Base-by-base conservation (phyloP, 2,888 invertebrate species). In the Cyaniris semiargus region DNA sequence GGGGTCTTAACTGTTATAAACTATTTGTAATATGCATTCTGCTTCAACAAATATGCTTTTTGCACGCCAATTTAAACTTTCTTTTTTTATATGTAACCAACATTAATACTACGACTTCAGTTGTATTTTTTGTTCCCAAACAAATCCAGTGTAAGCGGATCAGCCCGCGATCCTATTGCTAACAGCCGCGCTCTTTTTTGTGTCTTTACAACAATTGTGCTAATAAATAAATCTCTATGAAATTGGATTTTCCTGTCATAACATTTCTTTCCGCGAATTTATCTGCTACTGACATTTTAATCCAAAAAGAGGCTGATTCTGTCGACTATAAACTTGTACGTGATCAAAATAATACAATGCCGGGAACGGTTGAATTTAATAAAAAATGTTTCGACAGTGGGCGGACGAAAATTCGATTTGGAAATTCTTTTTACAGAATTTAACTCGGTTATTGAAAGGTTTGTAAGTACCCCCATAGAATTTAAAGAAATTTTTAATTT, bases 261-360 rank as follows among this genome's bases (percentile, higher is more conserved):
- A 79, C 76, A 79, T 80, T 82, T 83, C 85, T 85, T 86, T 84
- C 83, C 85, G 83, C 81, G 86, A 87, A 89, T 87, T 88, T 86
- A 85, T 90, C 90, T 91, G 91, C 83, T 84, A 87, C 85, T 88
- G 91, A 90, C 90, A 82, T 90, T 90, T 91, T 90, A 91, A 91
- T 91, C 88, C 85, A 82, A 85, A 85, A 85, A 84, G 84, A 83
- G 84, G 82, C 85, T 82, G 84, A 82, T 83, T 83, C 85, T 81
- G 84, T 83, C 83, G 87, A 87, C 88, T 88, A 87, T 88, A 87
- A 89, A 88, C 85, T 83, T 79, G 84, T 83, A 91, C 91, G 91
- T 91, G 91, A 90, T 85, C 82, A 79, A 88, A 90, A 91, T 91
- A 85, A 86, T 84, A 86, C 76, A 78, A 76, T 78, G 44, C 38